A percentile compares a stretch with the other conserved stretches of the same genome.
These are phyloP conservation scores for Acrobasis consociella DNA, from an alignment of 2,888 invertebrate species.

Conservation along the genomic window DNA sequence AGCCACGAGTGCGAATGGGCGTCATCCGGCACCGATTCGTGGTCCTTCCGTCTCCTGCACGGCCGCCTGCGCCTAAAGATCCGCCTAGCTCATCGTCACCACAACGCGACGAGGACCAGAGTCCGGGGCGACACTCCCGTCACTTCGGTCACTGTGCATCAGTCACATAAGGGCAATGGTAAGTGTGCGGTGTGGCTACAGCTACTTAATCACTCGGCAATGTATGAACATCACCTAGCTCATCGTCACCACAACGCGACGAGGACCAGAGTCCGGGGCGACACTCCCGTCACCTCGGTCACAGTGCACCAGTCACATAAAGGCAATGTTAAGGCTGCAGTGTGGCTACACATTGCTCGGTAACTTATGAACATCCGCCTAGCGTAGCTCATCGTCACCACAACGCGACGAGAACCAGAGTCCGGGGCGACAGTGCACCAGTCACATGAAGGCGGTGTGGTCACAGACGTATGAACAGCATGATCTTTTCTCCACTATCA, in stretches of 20 bases:
- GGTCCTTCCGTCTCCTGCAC: conserved; percentile 63
- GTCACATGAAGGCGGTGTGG: conserved; percentile 39
- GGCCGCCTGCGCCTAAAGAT: conserved; percentile 53
- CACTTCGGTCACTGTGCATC: conserved; percentile 41
- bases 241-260: conserved; percentile 36
- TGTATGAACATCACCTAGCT: background rate
- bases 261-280: conserved; percentile 48
- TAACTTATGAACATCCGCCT: background rate
- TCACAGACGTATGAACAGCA: no score
- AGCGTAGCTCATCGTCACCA: conserved; percentile 9
- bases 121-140: conserved; percentile 58
- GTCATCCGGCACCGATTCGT: conserved; percentile 45
- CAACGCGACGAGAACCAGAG: conserved; percentile 43
- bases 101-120: conserved; percentile 41
- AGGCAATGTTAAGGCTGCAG: conserved; percentile 38
- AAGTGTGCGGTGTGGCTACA: background rate
- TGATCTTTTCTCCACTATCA: no score
- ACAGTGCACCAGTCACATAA: conserved; percentile 42
- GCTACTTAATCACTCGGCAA: no score
- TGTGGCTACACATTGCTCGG: no score
- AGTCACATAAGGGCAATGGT: conserved; percentile 42
- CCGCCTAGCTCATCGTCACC: conserved; percentile 45
- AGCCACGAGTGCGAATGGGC: conserved; percentile 68
- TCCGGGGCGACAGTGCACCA: conserved; percentile 53
- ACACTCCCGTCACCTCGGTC: conserved; percentile 49